phyloP scores from a whole-genome alignment of 2,797 vertebrate genomes.

The Squalus acanthias region DNA sequence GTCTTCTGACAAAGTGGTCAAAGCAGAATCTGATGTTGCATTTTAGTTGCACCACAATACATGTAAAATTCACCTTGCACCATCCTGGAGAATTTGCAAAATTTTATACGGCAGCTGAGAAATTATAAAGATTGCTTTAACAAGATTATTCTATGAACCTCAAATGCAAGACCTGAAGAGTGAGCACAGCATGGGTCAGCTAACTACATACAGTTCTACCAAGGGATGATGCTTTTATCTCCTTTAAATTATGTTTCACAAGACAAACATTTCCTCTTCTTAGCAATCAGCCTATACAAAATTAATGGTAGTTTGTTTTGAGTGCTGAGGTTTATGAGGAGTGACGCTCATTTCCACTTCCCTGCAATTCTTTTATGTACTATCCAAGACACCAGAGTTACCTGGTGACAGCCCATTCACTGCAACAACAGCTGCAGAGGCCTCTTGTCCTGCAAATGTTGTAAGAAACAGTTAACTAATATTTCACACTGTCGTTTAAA shows the following conservation, averaged over 20 bases:
- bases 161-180: background rate
- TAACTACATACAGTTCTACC: background rate
- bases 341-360: slow-evolving; percentile 43
- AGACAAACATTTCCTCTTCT: background rate
- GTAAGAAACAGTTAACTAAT: slow-evolving; percentile 47
- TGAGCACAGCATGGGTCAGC: background rate
- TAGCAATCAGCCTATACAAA: slow-evolving; percentile 45
- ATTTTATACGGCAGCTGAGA: background rate
- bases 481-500: slow-evolving; percentile 49
- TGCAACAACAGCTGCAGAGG: slow-evolving; percentile 48
- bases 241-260: background rate
- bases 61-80: background rate
- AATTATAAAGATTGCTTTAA: background rate
- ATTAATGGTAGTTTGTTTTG: slow-evolving; percentile 48
- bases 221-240: background rate
- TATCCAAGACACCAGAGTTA: slow-evolving; percentile 45
- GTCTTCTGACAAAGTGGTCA: background rate
- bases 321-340: slow-evolving; percentile 44
- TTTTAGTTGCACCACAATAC: background rate
- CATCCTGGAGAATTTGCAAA: background rate
- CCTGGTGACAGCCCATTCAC: slow-evolving; percentile 49
- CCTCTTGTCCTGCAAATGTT: slow-evolving; percentile 44
- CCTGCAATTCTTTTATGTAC: slow-evolving; percentile 45
- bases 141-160: background rate
- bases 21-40: background rate